Percentiles rank a stretch among this genome's conserved stretches.
These are phyloP conservation scores for Elaphurus davidianus DNA, from an alignment of 2,113 vertebrate genomes.

Conservation along the genomic window DNA sequence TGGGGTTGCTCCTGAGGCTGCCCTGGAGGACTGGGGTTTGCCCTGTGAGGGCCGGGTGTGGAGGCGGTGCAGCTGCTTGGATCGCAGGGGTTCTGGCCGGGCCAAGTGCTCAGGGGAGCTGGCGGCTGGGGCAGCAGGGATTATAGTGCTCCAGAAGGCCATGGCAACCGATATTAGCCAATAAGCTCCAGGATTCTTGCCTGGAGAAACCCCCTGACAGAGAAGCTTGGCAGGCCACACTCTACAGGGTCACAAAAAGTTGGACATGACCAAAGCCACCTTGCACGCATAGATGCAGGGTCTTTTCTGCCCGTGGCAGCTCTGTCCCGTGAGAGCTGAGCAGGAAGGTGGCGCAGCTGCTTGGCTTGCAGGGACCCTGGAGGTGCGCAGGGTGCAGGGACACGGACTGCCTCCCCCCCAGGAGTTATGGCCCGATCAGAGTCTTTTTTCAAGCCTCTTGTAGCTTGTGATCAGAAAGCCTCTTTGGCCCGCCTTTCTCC, in stretches of 20 bases:
- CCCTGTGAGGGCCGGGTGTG: background rate
- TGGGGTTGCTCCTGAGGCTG: background rate
- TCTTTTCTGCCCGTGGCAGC: background rate
- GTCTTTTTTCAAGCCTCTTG: background rate
- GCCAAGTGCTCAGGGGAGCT: background rate
- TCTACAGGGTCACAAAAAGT: background rate
- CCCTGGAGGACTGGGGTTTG: background rate
- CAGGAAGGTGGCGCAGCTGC: accelerated
- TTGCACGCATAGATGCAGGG: accelerated
- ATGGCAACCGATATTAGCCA: background rate
- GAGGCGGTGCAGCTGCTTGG: background rate
- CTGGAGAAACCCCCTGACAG: background rate
- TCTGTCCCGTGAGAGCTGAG: background rate
- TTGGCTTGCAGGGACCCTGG: background rate
- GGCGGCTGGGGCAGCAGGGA: background rate
- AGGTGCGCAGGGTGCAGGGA: background rate
- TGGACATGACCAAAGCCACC: background rate
- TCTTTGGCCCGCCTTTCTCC: background rate
- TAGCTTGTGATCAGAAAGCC: background rate
- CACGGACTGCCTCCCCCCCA: background rate
- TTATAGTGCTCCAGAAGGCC: background rate
- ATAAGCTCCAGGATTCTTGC: background rate
- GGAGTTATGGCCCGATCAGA: background rate
- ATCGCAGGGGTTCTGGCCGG: background rate
- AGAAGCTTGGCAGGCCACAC: background rate